Evolutionary conservation across 2,888 invertebrate genomes (phyloP), one percentile per base, ranked within the genome.

Genomic region (Sinohyriopsis cumingii): DNA sequence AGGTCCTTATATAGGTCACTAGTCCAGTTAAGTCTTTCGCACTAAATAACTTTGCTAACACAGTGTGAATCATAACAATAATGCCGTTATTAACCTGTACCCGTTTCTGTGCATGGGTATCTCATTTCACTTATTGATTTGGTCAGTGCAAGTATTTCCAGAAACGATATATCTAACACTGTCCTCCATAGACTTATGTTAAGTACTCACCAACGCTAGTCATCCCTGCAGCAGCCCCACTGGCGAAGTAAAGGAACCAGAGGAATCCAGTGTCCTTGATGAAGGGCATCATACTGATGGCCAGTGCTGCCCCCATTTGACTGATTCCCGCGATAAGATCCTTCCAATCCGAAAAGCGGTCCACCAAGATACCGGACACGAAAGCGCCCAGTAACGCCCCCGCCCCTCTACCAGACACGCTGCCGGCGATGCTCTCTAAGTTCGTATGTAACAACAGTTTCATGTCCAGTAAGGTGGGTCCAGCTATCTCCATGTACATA

Each of bases 391-490:
- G n/a, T 59, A 79, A 76, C 3, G 71, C 59, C 18, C 78, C 78
- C 1, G 72, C 67, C 20, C 76, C 76, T 19, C 57, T 28, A 6
- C 75, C 76, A 15, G 78, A 76, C 3, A 76, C 68, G 1, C 73
- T 67, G 3, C 76, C 68, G 4, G 76, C 73, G n/a, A 79, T 55
- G 25, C 68, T 69, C 22, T 72, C 78, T 18, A 71, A 72, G 64
- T 69, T 68, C 20, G 68, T 55, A n/a, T 74, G 59, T 55, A 79
- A 76, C 12, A 68, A 66, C 22, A 76, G 61, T 54, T 67, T 71
- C 22, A 79, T 67, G 57, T 79, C 78, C 19, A 76, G 57, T 69
- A 79, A 69, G 1, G 78, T 79, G 20, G 78, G 76, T 19, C 76
- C 78, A 33, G 68, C 75, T 63, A 79, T 71, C 67, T 75, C 76